Evolutionary conservation across 1,140 invertebrate species (phyloP).

Genomic region (Chymomyza costata): DNA sequence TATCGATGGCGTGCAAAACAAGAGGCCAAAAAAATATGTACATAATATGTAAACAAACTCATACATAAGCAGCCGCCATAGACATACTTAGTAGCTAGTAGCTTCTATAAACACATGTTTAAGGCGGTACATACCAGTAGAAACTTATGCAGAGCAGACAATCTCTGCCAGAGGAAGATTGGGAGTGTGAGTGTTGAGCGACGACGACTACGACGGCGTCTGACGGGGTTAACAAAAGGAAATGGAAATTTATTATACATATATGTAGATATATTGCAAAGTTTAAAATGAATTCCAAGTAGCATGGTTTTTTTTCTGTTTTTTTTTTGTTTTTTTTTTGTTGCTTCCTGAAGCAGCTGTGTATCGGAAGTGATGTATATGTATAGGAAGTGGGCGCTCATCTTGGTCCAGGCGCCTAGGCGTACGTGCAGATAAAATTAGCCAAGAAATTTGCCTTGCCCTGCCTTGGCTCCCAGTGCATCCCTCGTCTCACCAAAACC

Average conservation of each 20-base stretch:
- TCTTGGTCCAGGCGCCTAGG: not conserved
- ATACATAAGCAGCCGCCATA: slow-evolving; percentile 17
- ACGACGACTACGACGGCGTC: too few relatives aligned
- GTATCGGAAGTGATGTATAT: too few relatives aligned
- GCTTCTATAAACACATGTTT: slow-evolving; percentile 63
- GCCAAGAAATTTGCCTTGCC: slow-evolving; percentile 16
- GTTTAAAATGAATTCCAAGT: slow-evolving; percentile 55
- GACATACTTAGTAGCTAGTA: slow-evolving; percentile 8
- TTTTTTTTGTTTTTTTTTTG: too few relatives aligned
- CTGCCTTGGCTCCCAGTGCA: too few relatives aligned
- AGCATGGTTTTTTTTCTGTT: slow-evolving; percentile 27
- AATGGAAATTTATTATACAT: slow-evolving; percentile 70
- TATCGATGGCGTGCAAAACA: slow-evolving; percentile 64
- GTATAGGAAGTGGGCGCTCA: too few relatives aligned
- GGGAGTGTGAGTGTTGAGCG: slow-evolving; percentile 21
- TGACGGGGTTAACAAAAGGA: slow-evolving; percentile 23
- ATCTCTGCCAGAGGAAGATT: slow-evolving; percentile 1
- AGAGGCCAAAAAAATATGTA: slow-evolving; percentile 68
- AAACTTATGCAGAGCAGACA: slow-evolving; percentile 34
- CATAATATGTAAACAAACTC: slow-evolving; percentile 66
- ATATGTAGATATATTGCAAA: slow-evolving; percentile 63
- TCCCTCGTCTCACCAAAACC: too few relatives aligned
- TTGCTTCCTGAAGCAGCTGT: too few relatives aligned
- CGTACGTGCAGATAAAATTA: slow-evolving; percentile 17
- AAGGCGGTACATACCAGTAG: slow-evolving; percentile 53